Conservation (phyloP, 2,888 invertebrate genomes). For the Aleiodes testaceus region DNA sequence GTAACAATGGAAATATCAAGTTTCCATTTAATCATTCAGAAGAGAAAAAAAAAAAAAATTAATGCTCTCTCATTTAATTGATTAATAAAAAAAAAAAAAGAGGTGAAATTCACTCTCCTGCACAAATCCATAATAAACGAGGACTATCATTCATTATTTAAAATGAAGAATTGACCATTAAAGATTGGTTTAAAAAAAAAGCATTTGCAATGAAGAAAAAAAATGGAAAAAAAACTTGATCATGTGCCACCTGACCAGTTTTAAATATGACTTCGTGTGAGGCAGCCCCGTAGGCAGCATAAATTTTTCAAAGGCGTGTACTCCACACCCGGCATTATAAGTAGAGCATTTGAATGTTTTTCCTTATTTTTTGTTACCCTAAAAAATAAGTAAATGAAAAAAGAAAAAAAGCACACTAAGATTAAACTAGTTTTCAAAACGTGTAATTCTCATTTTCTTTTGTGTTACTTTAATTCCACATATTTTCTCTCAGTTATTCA, state of each 20-base stretch:
- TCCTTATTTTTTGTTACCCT: neutral
- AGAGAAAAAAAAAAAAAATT: too few species aligned
- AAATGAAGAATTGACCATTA: constrained; percentile 4
- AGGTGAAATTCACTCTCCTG: too few species aligned
- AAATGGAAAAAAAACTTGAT: neutral
- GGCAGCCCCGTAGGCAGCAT: constrained; percentile 32
- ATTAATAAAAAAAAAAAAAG: too few species aligned
- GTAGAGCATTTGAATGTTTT: constrained; percentile 27
- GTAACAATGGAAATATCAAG: too few species aligned
- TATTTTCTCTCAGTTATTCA: too few species aligned
- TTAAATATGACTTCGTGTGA: constrained; percentile 27
- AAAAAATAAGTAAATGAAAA: constrained; percentile 3
- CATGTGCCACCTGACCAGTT: constrained; percentile 29
- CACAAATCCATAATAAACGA: too few species aligned
- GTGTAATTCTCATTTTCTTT: too few species aligned
- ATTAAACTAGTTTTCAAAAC: too few species aligned
- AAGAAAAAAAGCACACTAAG: neutral
- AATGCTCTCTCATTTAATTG: too few species aligned
- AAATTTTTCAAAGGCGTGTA: constrained; percentile 29
- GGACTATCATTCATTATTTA: neutral
- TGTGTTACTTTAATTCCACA: too few species aligned
- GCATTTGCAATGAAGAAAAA: neutral
- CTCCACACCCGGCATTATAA: constrained; percentile 23
- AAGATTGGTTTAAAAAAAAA: neutral
- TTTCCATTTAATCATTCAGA: too few species aligned